Evolutionary conservation across 92 coral and sea anemone genomes (phyloP), one percentile per base, ranked within the genome.

Genomic region (Micromussa lordhowensis): DNA sequence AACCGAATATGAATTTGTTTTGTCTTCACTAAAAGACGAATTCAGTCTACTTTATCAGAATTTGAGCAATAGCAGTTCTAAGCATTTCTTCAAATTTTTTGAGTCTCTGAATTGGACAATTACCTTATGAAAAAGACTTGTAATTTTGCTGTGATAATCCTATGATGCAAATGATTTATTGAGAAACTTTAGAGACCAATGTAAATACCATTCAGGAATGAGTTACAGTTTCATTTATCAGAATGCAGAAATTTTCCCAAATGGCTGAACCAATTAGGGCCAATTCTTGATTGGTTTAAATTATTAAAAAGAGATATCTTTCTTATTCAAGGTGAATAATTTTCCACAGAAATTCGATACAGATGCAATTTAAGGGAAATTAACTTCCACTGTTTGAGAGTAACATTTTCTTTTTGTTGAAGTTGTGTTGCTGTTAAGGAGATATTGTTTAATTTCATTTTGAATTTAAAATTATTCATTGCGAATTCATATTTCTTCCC

Each of bases 341-440:
- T 34, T 70, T 34, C n/a, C 63, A 77, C 26, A 30, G 26, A 30
- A 16, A 48, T 55, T 79, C 18, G 24, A 29, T 53, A 53, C 82
- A 51, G 38, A 29, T 54, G 36, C 81, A 22, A 24, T 22, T 53
- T 24, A 53, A 29, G 24, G 18, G 63, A 78, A 30, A 29, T 73
- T 34, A 18, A 15, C 26, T 34, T 35, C 13, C 18, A 72, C 7
- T 6, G 5, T 79, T 55, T 7, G 5, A 55, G 68, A 16, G 11
- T 18, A 28, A 9, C 36, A 29, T 14, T 15, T 28, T 8, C 9
- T 55, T 8, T 44, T 79, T 55, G 68, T 57, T 79, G 1, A 16
- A 54, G 82, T 79, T 53, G 40, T 16, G 82, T 55, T 53, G 38
- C 82, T 12, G 68, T 53, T 79, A 10, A 48, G 53, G 78, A 73